Evolutionary conservation across 2,797 vertebrate species (phyloP).

Genomic region (Danio jaintianensis): DNA sequence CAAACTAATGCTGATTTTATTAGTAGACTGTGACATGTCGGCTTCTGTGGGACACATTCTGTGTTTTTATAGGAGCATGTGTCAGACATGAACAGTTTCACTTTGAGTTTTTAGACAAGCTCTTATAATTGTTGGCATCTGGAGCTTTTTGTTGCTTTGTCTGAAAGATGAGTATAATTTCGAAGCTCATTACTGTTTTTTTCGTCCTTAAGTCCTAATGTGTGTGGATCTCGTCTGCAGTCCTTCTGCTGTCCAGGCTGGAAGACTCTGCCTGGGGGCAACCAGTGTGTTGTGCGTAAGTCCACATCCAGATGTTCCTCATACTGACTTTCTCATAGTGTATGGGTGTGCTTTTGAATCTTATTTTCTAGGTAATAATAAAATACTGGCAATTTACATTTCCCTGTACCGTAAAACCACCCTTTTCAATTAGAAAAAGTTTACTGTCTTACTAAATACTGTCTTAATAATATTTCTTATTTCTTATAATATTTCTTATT

Average conservation of each 20-base stretch:
- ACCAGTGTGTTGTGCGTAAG: constrained; percentile 84
- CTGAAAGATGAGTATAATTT: background rate
- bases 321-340: constrained; percentile 5
- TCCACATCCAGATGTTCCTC: constrained; percentile 60
- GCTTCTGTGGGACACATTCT: background rate
- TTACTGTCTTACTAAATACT: too few relatives aligned
- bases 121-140: background rate
- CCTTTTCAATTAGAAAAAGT: too few relatives aligned
- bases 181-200: background rate
- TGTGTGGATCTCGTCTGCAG: constrained; percentile 81
- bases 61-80: background rate
- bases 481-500: too few relatives aligned
- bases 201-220: constrained; percentile 75
- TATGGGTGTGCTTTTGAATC: background rate
- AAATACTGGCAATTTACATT: too few relatives aligned
- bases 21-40: background rate
- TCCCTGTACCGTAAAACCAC: too few relatives aligned
- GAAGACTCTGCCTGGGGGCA: constrained; percentile 80
- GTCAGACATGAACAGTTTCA: background rate
- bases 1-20: background rate
- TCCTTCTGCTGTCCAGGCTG: constrained; percentile 83
- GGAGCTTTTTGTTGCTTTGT: background rate
- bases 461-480: too few relatives aligned
- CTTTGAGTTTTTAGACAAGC: background rate
- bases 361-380: background rate